Percentiles rank a stretch among this genome's conserved stretches.
These are phyloP conservation scores for Anarhynchus alexandrinus DNA, from an alignment of 2,113 vertebrate genomes.

Conservation along the genomic window DNA sequence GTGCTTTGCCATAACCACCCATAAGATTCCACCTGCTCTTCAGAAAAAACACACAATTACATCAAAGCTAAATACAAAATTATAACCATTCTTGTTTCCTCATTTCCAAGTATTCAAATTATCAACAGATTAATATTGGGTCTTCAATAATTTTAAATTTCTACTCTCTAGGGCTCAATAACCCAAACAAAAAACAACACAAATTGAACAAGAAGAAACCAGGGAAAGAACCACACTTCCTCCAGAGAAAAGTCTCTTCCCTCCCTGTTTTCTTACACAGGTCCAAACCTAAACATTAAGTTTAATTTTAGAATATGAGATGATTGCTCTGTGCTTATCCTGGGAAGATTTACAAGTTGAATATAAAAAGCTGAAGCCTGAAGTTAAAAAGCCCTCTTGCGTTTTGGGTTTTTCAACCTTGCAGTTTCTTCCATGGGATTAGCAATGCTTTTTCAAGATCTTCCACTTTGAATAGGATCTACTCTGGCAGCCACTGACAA, in stretches of 20 bases:
- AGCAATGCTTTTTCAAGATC: background rate
- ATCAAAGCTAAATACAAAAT: background rate
- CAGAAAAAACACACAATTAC: background rate
- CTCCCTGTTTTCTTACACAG: background rate
- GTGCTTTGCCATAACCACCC: background rate
- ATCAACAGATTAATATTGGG: background rate
- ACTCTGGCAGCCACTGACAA: background rate
- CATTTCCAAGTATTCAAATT: background rate
- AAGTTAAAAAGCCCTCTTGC: background rate
- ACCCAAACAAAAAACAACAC: background rate
- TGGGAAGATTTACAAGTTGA: background rate
- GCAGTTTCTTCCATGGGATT: background rate
- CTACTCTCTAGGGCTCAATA: background rate
- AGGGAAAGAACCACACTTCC: background rate
- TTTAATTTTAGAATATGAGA: background rate
- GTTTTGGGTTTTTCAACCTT: background rate
- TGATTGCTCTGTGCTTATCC: background rate
- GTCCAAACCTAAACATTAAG: background rate
- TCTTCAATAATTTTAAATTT: background rate
- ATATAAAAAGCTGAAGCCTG: background rate
- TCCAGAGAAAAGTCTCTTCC: background rate
- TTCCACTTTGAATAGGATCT: background rate
- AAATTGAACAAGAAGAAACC: background rate
- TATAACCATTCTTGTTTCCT: background rate
- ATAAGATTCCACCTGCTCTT: background rate